Conservation (phyloP, 2,888 invertebrate genomes). For the Heteromyza rotundicornis region DNA sequence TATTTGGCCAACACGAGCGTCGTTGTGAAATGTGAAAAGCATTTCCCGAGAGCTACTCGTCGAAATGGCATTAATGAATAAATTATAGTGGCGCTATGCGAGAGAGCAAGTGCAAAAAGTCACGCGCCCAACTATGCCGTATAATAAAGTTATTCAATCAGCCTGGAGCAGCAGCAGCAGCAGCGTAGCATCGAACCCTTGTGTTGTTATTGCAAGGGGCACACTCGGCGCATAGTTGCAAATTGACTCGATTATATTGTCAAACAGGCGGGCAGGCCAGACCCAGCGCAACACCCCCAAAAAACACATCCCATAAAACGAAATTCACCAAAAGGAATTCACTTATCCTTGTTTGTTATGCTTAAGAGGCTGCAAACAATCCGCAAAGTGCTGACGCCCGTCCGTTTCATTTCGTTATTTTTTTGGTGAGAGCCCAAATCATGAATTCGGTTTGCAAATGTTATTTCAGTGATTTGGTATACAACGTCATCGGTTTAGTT, state of each 20-base stretch:
- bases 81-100: constrained; percentile 43
- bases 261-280: constrained; percentile 20
- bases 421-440: constrained; percentile 7
- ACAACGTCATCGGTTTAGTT: no score
- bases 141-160: constrained; percentile 30
- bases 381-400: constrained; percentile 58
- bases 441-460: constrained; percentile 32
- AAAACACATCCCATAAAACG: not conserved
- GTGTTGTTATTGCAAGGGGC: constrained; percentile 26
- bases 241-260: constrained; percentile 59
- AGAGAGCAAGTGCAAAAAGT: constrained; percentile 56
- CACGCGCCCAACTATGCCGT: constrained; percentile 43
- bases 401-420: constrained; percentile 17
- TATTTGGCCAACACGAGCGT: not conserved
- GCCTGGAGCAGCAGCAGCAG: constrained; percentile 10
- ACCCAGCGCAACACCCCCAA: not conserved
- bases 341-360: constrained; percentile 61
- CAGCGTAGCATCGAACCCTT: constrained; percentile 5
- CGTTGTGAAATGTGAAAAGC: not conserved
- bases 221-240: constrained; percentile 32
- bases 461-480: constrained; percentile 53
- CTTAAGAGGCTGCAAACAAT: constrained; percentile 60
- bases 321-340: constrained; percentile 37
- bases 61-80: constrained; percentile 52
- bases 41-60: constrained; percentile 7